Evolutionary conservation across 2,888 invertebrate genomes (phyloP), one percentile per base, ranked within the genome.

Genomic region (Yponomeuta evonymella): DNA sequence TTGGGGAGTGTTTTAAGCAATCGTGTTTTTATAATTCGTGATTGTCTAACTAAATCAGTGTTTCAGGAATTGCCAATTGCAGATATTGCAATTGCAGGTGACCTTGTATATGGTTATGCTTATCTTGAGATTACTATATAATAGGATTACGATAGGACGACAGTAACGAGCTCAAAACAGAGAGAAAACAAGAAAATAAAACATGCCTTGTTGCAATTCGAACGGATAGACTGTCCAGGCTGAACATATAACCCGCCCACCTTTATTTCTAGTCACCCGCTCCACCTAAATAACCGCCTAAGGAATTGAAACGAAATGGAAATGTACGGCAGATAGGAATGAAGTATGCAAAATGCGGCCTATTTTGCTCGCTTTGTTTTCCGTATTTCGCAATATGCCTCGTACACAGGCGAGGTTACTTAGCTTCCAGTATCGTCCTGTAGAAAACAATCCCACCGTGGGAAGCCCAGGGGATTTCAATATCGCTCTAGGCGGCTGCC

Each of bases 271-370:
- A 58, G 51, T 58, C 12, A 58, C 51, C 51, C 15, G 15, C 15
- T 58, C 51, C 12, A 15, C 51, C 51, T 58, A 58, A 58, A 58
- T 58, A 58, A 58, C 51, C 5, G 51, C 15, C 51, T 58, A 58
- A 58, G 51, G 51, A 58, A 58, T 58, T 58, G 51, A 58, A 58
- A 58, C 51, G 15, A 58, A 58, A 58, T 58, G 51, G 51, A 58
- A 58, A 58, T 58, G 43, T 43, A 58, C 12, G 51, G 51, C 51
- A 58, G 51, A 58, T 58, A 58, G 51, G 51, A 58, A 58, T 58
- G 51, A 58, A 58, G 51, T 58, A 58, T 58, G 51, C 51, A 58
- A 58, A 58, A 15, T 15, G 51, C 15, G 51, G 51, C 51, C 51
- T 15, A 15, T 58, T 58, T 58, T 15, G 15, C 51, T 15, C 15